A percentile compares a stretch with the other conserved stretches of the same genome.
Conservation (phyloP, 1,140 invertebrate species). For the Bombus sylvicola region DNA sequence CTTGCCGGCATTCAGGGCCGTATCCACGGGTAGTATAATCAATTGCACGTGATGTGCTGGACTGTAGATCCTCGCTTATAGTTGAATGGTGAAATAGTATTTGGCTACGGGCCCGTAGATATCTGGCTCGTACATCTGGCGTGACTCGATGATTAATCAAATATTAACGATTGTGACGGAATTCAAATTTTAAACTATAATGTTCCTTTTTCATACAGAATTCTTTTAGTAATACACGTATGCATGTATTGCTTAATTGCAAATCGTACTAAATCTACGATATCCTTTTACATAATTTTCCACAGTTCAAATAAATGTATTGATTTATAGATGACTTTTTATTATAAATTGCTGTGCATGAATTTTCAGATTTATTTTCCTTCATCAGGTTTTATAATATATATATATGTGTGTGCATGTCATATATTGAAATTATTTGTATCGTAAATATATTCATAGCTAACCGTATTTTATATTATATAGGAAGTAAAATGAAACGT, state of each 20-base stretch:
- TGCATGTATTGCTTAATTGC: background rate
- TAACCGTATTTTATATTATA: background rate
- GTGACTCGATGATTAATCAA: background rate
- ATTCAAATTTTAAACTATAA: background rate
- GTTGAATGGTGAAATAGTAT: background rate
- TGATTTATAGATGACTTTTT: background rate
- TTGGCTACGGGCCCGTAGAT: no score
- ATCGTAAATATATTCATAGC: background rate
- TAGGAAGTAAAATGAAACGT: background rate
- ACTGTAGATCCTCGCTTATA: background rate
- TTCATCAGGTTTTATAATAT: background rate
- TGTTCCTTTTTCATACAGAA: background rate
- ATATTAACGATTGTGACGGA: constrained; percentile 1
- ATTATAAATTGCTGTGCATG: no score
- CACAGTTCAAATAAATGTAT: background rate
- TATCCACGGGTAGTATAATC: constrained; percentile 34
- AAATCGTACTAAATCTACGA: background rate
- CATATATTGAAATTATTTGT: background rate
- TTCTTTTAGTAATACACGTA: background rate
- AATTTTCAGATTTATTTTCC: background rate
- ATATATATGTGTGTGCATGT: no score
- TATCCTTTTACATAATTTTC: background rate
- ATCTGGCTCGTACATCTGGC: background rate
- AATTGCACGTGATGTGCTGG: constrained; percentile 32
- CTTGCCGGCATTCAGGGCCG: constrained; percentile 47